Evolutionary conservation across 2,888 invertebrate genomes (phyloP).

Genomic region (Dolichomitus sp.): DNA sequence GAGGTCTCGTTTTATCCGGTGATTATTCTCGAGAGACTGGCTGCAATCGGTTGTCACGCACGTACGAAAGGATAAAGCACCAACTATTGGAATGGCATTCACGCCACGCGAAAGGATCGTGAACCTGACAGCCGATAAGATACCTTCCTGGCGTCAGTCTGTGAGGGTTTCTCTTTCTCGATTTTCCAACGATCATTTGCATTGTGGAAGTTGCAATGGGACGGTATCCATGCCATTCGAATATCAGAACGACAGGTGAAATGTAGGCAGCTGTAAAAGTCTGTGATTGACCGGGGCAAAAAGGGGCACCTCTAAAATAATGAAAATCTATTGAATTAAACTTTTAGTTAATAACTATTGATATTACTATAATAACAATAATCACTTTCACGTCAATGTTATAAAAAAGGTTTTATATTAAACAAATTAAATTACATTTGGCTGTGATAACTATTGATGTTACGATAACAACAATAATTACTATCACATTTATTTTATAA

Average conservation of each 20-base stretch:
- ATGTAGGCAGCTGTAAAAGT: conserved; percentile 11
- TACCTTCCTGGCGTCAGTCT: conserved; percentile 7
- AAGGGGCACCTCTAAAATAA: not conserved
- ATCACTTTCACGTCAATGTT: too few species aligned
- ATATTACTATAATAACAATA: too few species aligned
- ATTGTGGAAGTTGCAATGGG: conserved; percentile 49
- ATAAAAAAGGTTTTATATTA: too few species aligned
- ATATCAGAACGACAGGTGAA: conserved; percentile 42
- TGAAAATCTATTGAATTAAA: not conserved
- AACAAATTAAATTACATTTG: too few species aligned
- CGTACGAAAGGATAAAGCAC: conserved; percentile 19
- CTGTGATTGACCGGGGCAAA: not conserved
- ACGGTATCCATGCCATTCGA: conserved; percentile 30
- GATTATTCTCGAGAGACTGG: conserved; percentile 32
- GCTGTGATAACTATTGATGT: too few species aligned
- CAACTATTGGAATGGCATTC: conserved; percentile 37
- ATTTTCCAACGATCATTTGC: conserved; percentile 59
- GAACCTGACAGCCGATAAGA: conserved; percentile 45
- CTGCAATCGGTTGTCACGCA: conserved; percentile 17
- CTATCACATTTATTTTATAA: too few species aligned
- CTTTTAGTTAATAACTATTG: too few species aligned
- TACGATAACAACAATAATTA: too few species aligned
- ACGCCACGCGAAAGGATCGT: conserved; percentile 30
- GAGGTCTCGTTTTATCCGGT: not conserved
- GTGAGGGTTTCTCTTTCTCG: conserved; percentile 21